Percentiles rank a stretch among this genome's conserved stretches.
These are phyloP conservation scores for Clepsis dumicolana DNA, from an alignment of 2,888 invertebrate genomes.

Conservation along the genomic window DNA sequence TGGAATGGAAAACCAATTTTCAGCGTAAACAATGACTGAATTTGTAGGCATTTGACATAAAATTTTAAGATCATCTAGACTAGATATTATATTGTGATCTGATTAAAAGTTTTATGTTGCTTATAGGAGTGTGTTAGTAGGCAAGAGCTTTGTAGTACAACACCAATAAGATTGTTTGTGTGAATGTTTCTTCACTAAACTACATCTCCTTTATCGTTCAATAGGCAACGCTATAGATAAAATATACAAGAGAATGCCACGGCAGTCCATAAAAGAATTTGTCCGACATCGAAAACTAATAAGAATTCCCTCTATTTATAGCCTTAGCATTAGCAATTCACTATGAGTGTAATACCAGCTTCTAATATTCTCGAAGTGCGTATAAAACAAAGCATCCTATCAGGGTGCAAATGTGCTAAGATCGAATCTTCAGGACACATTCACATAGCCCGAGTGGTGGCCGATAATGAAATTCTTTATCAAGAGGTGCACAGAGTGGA, in stretches of 20 bases:
- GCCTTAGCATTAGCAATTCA: constrained; percentile 35
- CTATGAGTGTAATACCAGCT: constrained; percentile 28
- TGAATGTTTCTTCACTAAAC: neutral
- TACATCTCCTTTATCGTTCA: neutral
- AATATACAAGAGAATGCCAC: neutral
- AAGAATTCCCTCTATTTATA: constrained; percentile 32
- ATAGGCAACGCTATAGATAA: neutral
- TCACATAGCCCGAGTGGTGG: constrained; percentile 61
- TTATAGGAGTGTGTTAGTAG: neutral
- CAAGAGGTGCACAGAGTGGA: constrained; percentile 65
- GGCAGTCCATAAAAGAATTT: neutral
- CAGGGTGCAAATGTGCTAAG: constrained; percentile 51
- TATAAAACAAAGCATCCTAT: constrained; percentile 42
- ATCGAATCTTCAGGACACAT: constrained; percentile 65
- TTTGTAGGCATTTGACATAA: neutral
- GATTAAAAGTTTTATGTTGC: neutral
- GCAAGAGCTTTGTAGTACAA: neutral
- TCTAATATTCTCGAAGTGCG: constrained; percentile 36
- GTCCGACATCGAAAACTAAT: constrained; percentile 10
- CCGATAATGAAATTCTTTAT: constrained; percentile 80
- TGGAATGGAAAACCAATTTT: neutral
- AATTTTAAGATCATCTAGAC: neutral
- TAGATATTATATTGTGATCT: no score
- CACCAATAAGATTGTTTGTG: neutral
- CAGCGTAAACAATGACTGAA: neutral